Percentiles rank a stretch among this genome's conserved stretches.
These are phyloP conservation scores for Dyspetes luteomarginatus DNA, from an alignment of 2,888 invertebrate genomes.

Conservation along the genomic window DNA sequence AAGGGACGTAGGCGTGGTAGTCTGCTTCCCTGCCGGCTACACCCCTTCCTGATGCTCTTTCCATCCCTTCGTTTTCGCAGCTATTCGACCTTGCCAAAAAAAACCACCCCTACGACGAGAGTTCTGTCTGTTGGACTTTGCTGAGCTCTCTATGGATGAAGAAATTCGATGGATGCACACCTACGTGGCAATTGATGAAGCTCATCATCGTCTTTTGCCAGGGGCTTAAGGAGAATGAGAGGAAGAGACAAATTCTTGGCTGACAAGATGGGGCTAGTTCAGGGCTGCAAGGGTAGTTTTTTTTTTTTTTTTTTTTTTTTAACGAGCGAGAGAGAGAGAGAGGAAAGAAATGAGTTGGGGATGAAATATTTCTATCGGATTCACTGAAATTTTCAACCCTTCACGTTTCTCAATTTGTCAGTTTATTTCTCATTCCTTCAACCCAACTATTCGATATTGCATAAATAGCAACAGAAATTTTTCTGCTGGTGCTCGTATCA, in stretches of 20 bases:
- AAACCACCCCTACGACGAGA: slow-evolving; percentile 10
- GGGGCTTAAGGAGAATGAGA: not conserved
- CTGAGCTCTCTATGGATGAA: slow-evolving; percentile 12
- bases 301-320: not conserved
- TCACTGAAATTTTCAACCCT: slow-evolving; percentile 21
- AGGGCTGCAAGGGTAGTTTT: not conserved
- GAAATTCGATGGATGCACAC: slow-evolving; percentile 47
- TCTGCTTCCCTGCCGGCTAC: slow-evolving; percentile 82
- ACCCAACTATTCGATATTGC: too few relatives aligned
- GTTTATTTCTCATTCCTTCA: not conserved
- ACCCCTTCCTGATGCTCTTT: slow-evolving; percentile 80
- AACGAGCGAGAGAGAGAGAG: not conserved
- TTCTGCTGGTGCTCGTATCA: too few relatives aligned
- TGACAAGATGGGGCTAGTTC: not conserved
- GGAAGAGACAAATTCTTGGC: not conserved
- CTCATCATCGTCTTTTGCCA: not conserved
- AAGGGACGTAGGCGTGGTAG: slow-evolving; percentile 82
- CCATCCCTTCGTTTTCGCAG: slow-evolving; percentile 69
- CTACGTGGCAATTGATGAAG: not conserved
- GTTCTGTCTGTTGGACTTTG: not conserved
- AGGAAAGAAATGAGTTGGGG: not conserved
- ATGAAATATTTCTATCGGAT: slow-evolving; percentile 6
- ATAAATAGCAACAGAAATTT: too few relatives aligned
- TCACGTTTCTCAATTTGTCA: not conserved
- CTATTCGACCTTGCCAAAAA: slow-evolving; percentile 59